Evolutionary conservation across 2,888 invertebrate species (phyloP), one percentile per base, ranked within the genome.

Genomic region (Yponomeuta cagnagella): DNA sequence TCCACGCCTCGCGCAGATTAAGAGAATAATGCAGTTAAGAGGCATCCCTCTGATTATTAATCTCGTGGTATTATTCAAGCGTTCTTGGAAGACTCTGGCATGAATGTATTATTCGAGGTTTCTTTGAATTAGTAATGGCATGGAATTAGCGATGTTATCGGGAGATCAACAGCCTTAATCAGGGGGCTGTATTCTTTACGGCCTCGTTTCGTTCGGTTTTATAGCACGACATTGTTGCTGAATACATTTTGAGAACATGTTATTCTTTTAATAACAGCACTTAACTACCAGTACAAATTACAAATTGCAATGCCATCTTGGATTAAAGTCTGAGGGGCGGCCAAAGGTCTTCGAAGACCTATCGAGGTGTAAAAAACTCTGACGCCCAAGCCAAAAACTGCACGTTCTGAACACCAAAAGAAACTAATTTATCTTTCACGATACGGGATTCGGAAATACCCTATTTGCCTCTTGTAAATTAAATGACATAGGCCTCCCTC

Each of bases 1-100:
- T 82, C 80, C 76, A 80, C 79, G 81, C 81, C 83, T 82, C 73
- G 73, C 70, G 75, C 77, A 79, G 87, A 88, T 89, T 86, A 85
- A 76, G 75, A 58, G 52, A 58, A 58, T 58, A 77, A 77, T 75
- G 74, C 52, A 58, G 73, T 75, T 73, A 73, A 74, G 73, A 74
- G 75, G 72, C 68, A 52, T 9, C 12, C 10, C 70, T 37, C 31
- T 63, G 70, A 63, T 70, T 63, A 70, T 43, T 63, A 63, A 70
- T 70, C 63, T 63, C 23, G n/a, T 70, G 71, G 48, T 70, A 72
- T 71, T 72, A 71, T 70, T 69, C 70, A 73, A 73, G 70, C 70
- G 70, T 73, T 73, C 73, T 71, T 69, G 58, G 73, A 73, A 73
- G 58, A 31, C 65, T 69, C 63, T 48, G 71, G 48, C 52, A 69